Percentiles rank a stretch among this genome's conserved stretches.
Evolutionary conservation across 1,140 invertebrate species (phyloP).

Genomic region (Conopomorpha cramerella): DNA sequence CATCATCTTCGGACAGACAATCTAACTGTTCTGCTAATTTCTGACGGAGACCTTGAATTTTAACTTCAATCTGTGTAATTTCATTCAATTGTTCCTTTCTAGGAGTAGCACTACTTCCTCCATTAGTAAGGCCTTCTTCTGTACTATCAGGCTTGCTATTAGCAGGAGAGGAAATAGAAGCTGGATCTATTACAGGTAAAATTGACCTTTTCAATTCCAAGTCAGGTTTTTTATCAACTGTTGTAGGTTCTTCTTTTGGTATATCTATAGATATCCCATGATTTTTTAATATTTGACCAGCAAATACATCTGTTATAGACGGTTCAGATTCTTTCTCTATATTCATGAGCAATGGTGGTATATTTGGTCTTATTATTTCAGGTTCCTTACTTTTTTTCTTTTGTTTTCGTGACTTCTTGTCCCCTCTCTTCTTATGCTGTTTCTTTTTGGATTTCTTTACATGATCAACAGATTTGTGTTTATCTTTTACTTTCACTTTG

Average conservation of each 20-base stretch:
- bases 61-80: slow-evolving; percentile 59
- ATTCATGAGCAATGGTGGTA: slow-evolving; percentile 55
- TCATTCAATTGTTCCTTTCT: slow-evolving; percentile 46
- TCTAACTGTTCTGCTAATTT: slow-evolving; percentile 58
- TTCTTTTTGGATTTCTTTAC: slow-evolving; percentile 48
- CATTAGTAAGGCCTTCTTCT: background rate
- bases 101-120: slow-evolving; percentile 4
- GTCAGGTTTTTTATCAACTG: slow-evolving; percentile 27
- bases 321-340: slow-evolving; percentile 56
- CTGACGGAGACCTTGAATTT: slow-evolving; percentile 60
- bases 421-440: slow-evolving; percentile 28
- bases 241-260: slow-evolving; percentile 23
- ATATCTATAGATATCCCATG: slow-evolving; percentile 42
- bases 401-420: slow-evolving; percentile 37
- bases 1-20: slow-evolving; percentile 63
- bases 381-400: slow-evolving; percentile 43
- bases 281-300: slow-evolving; percentile 59
- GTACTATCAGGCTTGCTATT: background rate
- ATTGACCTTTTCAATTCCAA: slow-evolving; percentile 36
- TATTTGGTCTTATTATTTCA: slow-evolving; percentile 48
- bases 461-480: slow-evolving; percentile 31
- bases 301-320: slow-evolving; percentile 66
- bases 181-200: slow-evolving; percentile 52
- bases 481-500: slow-evolving; percentile 32
- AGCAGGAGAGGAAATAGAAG: slow-evolving; percentile 21